Evolutionary conservation across 2,888 invertebrate genomes (phyloP).

Genomic region (Drosophila lutescens): DNA sequence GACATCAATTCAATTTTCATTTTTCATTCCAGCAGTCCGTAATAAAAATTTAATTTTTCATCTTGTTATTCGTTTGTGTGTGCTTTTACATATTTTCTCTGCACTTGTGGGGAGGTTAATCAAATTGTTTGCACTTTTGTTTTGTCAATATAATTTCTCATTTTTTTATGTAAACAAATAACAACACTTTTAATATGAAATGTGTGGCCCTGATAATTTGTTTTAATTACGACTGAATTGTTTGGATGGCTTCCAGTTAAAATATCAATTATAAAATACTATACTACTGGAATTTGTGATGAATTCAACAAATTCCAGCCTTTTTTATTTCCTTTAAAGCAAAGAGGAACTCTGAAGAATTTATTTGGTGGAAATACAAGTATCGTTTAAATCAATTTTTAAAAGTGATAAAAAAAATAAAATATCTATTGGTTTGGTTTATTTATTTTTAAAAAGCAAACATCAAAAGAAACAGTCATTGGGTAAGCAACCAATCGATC

Average conservation of each 20-base stretch:
- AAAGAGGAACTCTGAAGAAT: not conserved
- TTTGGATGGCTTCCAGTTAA: conserved; percentile 12
- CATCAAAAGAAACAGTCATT: not conserved
- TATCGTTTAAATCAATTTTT: no score
- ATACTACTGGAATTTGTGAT: not conserved
- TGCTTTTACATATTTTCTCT: conserved; percentile 12
- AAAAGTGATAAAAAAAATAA: no score
- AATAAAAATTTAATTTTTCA: conserved; percentile 25
- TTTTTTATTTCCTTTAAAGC: not conserved
- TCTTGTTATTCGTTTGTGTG: not conserved
- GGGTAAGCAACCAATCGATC: not conserved
- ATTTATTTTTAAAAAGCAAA: not conserved
- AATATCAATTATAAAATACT: conserved; percentile 18
- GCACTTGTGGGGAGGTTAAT: conserved; percentile 20
- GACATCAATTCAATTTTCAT: conserved; percentile 33
- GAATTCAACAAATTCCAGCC: not conserved
- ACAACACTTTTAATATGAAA: conserved; percentile 23
- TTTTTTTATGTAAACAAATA: conserved; percentile 13
- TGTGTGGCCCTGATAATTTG: conserved; percentile 25
- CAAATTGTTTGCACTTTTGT: conserved; percentile 13
- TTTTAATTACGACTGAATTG: conserved; percentile 32
- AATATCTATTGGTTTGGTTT: not conserved
- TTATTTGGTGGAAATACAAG: no score
- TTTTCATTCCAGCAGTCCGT: conserved; percentile 11
- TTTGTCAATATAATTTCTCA: conserved; percentile 15